Percentiles rank a stretch among this genome's conserved stretches.
Conservation (phyloP, 2,888 invertebrate genomes). For the Creontiades dilutus region DNA sequence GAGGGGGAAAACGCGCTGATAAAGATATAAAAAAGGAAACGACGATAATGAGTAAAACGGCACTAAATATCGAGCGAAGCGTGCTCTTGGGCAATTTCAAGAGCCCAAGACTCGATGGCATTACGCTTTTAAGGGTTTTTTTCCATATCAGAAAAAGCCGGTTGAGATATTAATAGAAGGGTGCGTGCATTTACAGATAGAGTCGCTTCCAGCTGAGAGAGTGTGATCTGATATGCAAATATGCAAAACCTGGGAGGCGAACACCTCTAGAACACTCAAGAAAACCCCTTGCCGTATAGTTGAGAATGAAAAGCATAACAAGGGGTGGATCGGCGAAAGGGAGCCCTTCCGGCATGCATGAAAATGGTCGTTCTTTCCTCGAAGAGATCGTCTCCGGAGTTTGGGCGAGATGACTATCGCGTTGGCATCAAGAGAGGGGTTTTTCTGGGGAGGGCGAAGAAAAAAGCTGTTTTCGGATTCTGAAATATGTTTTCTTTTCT, state of each 20-base stretch:
- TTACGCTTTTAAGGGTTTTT: slow-evolving; percentile 1
- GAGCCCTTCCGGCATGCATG: slow-evolving; percentile 9
- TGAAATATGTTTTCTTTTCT: slow-evolving; percentile 41
- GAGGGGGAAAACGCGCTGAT: background rate
- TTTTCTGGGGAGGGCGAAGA: background rate
- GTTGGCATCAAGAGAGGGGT: background rate
- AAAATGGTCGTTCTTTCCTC: slow-evolving; percentile 46
- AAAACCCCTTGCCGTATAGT: slow-evolving; percentile 2
- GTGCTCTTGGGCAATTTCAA: slow-evolving; percentile 26
- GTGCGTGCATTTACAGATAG: slow-evolving; percentile 58
- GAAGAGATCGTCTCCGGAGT: slow-evolving; percentile 4
- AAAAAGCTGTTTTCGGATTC: slow-evolving; percentile 18
- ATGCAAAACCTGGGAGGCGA: slow-evolving; percentile 31
- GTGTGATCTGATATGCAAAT: slow-evolving; percentile 43
- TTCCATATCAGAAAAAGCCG: slow-evolving; percentile 37
- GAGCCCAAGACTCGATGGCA: background rate
- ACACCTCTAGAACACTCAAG: background rate
- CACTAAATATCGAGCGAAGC: slow-evolving; percentile 42
- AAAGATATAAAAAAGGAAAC: background rate
- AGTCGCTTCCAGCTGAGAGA: background rate
- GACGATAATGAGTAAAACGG: slow-evolving; percentile 45
- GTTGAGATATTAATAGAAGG: slow-evolving; percentile 65
- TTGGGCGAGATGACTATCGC: slow-evolving; percentile 18
- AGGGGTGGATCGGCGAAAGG: background rate
- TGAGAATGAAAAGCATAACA: slow-evolving; percentile 33